Evolutionary conservation across 1,140 invertebrate species (phyloP).

Genomic region (Drosophila rufa): DNA sequence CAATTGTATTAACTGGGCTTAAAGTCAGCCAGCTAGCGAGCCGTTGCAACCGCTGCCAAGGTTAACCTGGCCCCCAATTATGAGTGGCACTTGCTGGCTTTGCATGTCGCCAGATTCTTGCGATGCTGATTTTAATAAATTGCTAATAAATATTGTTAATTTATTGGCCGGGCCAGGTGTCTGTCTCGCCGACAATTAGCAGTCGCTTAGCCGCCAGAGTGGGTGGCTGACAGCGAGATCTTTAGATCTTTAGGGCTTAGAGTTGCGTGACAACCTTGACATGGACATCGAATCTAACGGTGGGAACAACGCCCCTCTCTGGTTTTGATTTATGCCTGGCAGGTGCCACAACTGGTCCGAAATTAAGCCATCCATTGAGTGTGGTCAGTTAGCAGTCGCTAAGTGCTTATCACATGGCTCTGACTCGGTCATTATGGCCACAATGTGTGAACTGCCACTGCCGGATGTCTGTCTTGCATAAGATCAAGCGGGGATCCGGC

Average conservation of each 20-base stretch:
- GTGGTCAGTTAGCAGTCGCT: constrained; percentile 40
- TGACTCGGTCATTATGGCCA: constrained; percentile 1
- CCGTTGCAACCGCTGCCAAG: constrained; percentile 65
- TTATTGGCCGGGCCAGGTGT: constrained; percentile 34
- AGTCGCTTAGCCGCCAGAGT: constrained; percentile 10
- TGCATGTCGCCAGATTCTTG: constrained; percentile 13
- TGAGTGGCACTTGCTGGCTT: constrained; percentile 6
- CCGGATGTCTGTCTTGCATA: constrained; percentile 26
- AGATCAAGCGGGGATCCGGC: not conserved
- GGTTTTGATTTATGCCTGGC: constrained; percentile 21
- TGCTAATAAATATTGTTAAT: constrained; percentile 38
- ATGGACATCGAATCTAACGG: constrained; percentile 10
- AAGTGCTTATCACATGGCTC: constrained; percentile 34
- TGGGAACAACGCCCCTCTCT: constrained; percentile 25
- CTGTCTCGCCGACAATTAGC: constrained; percentile 42
- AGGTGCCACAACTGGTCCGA: not conserved
- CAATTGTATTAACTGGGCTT: constrained; percentile 53
- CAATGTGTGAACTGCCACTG: constrained; percentile 17
- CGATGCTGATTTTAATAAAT: constrained; percentile 36
- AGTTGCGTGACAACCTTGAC: constrained; percentile 27
- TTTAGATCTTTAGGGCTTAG: constrained; percentile 9
- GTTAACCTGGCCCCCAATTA: constrained; percentile 46
- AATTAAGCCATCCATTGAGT: constrained; percentile 22
- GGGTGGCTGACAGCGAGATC: not conserved
- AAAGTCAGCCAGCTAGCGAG: constrained; percentile 49